Percentiles rank a stretch among this genome's conserved stretches.
Evolutionary conservation across 2,797 vertebrate species (phyloP).

Genomic region (Coregonus sp.): DNA sequence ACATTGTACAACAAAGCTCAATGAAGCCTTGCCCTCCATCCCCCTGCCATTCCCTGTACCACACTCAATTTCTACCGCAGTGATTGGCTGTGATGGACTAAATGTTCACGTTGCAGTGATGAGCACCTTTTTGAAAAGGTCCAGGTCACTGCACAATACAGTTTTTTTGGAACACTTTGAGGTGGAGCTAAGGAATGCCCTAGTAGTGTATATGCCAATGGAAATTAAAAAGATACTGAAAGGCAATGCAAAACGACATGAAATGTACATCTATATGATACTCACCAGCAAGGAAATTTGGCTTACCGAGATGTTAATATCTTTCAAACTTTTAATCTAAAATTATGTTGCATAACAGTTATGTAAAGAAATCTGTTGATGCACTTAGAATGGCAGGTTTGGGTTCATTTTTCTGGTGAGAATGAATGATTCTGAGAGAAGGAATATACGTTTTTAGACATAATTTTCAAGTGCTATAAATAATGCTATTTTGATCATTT

Average conservation of each 20-base stretch:
- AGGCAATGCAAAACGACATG: neutral
- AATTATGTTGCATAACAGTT: neutral
- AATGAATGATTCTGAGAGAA: neutral
- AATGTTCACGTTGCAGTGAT: conserved; percentile 15
- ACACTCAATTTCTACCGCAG: conserved; percentile 21
- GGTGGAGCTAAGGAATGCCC: neutral
- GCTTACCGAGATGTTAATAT: neutral
- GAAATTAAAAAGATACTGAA: neutral
- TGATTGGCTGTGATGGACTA: conserved; percentile 19
- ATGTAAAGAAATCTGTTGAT: neutral
- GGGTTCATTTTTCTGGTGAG: neutral
- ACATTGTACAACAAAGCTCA: conserved; percentile 4
- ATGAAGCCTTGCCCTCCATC: conserved; percentile 20
- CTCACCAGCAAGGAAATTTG: neutral
- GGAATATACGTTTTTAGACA: neutral
- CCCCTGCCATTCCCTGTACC: conserved; percentile 19
- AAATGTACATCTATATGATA: neutral
- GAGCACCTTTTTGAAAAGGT: conserved; percentile 5
- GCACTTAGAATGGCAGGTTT: neutral
- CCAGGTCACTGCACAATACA: neutral
- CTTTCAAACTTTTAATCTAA: neutral
- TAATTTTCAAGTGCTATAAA: neutral
- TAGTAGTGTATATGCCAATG: neutral
- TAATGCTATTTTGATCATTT: neutral
- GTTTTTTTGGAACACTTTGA: neutral